phyloP scores from a whole-genome alignment of 2,797 vertebrate genomes.

The Echiichthys vipera region DNA sequence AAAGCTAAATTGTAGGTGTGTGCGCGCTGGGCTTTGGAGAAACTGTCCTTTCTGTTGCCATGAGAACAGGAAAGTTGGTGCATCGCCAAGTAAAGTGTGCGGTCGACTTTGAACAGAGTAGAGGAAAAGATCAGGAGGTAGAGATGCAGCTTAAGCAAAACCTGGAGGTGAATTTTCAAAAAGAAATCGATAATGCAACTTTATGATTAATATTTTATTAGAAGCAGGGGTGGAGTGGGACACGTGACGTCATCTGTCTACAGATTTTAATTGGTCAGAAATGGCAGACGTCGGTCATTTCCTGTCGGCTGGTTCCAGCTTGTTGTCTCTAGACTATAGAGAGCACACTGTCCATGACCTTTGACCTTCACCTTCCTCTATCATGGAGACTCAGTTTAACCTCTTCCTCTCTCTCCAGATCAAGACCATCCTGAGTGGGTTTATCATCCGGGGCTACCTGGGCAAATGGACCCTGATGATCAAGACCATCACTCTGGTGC shows the following conservation, averaged over 20 bases:
- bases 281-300: too few species aligned
- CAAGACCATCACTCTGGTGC: slow-evolving; percentile 97
- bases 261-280: background rate
- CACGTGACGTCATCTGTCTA: background rate
- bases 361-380: too few species aligned
- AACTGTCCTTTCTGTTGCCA: slow-evolving; percentile 18
- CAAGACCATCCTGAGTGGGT: slow-evolving; percentile 98
- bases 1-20: slow-evolving; percentile 3
- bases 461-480: slow-evolving; percentile 99
- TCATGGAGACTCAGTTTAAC: too few species aligned
- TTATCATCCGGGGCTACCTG: slow-evolving; percentile 98
- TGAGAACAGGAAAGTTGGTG: slow-evolving; percentile 27
- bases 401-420: slow-evolving; percentile 83
- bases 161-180: background rate
- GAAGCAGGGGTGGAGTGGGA: background rate
- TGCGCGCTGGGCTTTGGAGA: background rate
- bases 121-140: background rate
- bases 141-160: slow-evolving; percentile 2
- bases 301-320: too few species aligned
- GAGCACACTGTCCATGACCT: too few species aligned
- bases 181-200: background rate
- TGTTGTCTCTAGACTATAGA: too few species aligned
- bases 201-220: background rate
- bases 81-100: background rate
- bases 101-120: background rate